Evolutionary conservation across 2,113 vertebrate species (phyloP).

Genomic region (Odocoileus hemionus): DNA sequence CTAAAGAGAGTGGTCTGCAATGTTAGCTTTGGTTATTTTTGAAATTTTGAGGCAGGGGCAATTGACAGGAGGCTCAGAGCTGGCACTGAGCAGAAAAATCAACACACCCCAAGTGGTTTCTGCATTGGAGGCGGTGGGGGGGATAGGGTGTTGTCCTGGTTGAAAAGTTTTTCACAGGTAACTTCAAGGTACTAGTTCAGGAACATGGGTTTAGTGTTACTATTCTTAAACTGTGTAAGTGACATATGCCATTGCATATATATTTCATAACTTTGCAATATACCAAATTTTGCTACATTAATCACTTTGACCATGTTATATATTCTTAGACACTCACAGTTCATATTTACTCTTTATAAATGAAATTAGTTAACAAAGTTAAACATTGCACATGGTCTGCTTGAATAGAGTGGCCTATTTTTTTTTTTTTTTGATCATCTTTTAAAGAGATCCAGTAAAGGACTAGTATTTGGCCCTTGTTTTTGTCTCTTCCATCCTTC

Average conservation of each 20-base stretch:
- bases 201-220: background rate
- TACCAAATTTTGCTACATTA: background rate
- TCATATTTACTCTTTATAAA: background rate
- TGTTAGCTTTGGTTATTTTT: background rate
- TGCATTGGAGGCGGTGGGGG: background rate
- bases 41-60: background rate
- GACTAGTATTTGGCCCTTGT: background rate
- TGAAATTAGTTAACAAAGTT: background rate
- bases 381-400: background rate
- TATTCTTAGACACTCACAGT: background rate
- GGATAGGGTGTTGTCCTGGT: background rate
- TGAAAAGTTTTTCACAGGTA: background rate
- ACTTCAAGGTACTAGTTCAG: background rate
- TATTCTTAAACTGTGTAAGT: background rate
- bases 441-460: background rate
- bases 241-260: background rate
- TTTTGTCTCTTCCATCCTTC: background rate
- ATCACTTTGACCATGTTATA: background rate
- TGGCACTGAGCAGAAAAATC: background rate
- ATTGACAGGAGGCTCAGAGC: background rate
- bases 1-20: background rate
- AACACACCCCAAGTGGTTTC: background rate
- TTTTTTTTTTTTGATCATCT: no score
- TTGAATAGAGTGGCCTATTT: background rate
- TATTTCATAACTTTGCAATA: background rate